These are phyloP conservation scores for Mesocentrotus franciscanus DNA, from an alignment of 53 echinoderm and acorn worm species.

Conservation along the genomic window DNA sequence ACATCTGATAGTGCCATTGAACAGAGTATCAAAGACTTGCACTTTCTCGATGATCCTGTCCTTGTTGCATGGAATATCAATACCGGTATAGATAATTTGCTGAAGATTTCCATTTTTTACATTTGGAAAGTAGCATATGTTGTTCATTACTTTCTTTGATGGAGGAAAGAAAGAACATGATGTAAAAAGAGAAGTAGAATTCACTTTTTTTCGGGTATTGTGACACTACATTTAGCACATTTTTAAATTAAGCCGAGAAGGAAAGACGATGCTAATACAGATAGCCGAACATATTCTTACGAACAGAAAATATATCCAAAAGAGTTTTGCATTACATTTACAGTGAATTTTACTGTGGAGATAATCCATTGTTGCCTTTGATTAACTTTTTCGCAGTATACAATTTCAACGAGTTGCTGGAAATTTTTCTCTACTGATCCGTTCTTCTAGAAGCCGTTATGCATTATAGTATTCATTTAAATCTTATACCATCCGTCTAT, in stretches of 20 bases:
- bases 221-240: background rate
- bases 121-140: background rate
- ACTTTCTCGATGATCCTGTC: background rate
- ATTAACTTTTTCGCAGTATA: background rate
- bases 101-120: background rate
- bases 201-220: background rate
- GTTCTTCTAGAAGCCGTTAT: too few relatives aligned
- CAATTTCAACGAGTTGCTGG: background rate
- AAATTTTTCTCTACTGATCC: too few relatives aligned
- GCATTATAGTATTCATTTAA: too few relatives aligned
- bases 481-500: background rate
- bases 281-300: background rate
- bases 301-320: background rate
- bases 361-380: background rate
- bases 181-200: background rate
- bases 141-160: background rate
- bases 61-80: background rate
- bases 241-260: background rate
- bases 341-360: background rate
- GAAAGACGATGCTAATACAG: background rate
- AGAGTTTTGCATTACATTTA: background rate
- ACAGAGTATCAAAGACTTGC: background rate
- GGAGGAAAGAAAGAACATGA: background rate
- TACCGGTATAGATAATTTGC: background rate
- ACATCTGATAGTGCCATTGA: background rate